Percentiles rank a stretch among this genome's conserved stretches.
Conservation (phyloP, 2,797 vertebrate species). For the Psittacula derbiana region DNA sequence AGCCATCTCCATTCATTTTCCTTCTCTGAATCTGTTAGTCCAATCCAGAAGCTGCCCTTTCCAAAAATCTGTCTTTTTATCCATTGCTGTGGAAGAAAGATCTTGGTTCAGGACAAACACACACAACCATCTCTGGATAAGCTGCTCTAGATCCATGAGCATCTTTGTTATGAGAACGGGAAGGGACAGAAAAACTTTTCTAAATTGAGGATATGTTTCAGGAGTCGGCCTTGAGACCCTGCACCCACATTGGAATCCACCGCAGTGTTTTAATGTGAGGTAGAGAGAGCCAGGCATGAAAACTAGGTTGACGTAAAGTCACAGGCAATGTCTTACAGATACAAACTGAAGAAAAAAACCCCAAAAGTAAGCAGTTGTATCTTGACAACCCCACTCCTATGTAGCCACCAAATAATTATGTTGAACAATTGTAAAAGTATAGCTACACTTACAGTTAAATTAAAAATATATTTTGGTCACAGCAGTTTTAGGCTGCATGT, state of each 20-base stretch:
- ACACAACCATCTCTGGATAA: background rate
- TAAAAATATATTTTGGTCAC: background rate
- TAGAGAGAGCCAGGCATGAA: background rate
- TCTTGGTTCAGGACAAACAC: background rate
- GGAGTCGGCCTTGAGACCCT: background rate
- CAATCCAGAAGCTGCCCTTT: slow-evolving; percentile 93
- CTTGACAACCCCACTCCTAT: background rate
- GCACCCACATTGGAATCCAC: background rate
- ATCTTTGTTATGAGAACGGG: background rate
- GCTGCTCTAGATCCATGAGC: background rate
- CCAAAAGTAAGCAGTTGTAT: background rate
- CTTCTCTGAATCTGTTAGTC: slow-evolving; percentile 85
- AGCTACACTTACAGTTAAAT: background rate
- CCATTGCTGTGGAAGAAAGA: slow-evolving; percentile 84
- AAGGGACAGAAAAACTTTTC: background rate
- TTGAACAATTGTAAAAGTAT: background rate
- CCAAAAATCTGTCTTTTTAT: slow-evolving; percentile 83
- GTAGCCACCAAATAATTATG: background rate
- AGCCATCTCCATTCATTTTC: slow-evolving; percentile 92
- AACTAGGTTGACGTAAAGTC: background rate
- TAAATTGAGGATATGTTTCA: background rate
- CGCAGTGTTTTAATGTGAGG: background rate
- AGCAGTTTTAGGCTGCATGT: background rate
- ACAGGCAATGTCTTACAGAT: background rate
- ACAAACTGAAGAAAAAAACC: background rate